Conservation (phyloP, 2,797 vertebrate species). For the Benthosema pterotum region DNA sequence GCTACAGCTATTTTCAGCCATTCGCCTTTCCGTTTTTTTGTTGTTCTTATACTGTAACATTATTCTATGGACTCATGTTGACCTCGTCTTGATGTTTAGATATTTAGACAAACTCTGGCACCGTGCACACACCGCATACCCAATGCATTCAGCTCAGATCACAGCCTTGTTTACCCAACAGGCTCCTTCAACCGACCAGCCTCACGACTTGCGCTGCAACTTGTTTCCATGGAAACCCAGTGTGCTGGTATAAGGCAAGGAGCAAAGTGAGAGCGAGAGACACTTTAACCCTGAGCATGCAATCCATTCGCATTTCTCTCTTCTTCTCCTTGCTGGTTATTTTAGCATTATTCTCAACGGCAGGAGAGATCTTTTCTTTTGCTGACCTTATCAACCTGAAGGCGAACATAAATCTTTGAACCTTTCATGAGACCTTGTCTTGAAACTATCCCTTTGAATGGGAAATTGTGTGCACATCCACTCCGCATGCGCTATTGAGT, state of each 20-base stretch:
- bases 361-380: background rate
- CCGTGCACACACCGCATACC: constrained; percentile 5
- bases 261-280: constrained; percentile 49
- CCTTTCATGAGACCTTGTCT: background rate
- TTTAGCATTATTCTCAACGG: background rate
- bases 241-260: constrained; percentile 66
- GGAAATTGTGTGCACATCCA: background rate
- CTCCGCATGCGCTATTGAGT: background rate
- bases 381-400: no score
- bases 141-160: constrained; percentile 31
- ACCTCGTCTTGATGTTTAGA: constrained; percentile 35
- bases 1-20: constrained; percentile 27
- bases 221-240: constrained; percentile 77
- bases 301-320: constrained; percentile 10
- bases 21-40: background rate
- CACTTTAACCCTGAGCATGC: constrained; percentile 41
- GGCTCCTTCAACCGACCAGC: constrained; percentile 59
- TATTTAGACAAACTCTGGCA: constrained; percentile 41
- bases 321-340: constrained; percentile 14
- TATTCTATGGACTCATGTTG: background rate
- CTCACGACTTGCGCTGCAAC: constrained; percentile 70
- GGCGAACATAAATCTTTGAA: background rate
- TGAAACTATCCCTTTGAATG: background rate
- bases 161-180: constrained; percentile 64
- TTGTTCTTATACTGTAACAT: background rate